Evolutionary conservation across 2,797 vertebrate genomes (phyloP).

Genomic region (Myripristis murdjan): DNA sequence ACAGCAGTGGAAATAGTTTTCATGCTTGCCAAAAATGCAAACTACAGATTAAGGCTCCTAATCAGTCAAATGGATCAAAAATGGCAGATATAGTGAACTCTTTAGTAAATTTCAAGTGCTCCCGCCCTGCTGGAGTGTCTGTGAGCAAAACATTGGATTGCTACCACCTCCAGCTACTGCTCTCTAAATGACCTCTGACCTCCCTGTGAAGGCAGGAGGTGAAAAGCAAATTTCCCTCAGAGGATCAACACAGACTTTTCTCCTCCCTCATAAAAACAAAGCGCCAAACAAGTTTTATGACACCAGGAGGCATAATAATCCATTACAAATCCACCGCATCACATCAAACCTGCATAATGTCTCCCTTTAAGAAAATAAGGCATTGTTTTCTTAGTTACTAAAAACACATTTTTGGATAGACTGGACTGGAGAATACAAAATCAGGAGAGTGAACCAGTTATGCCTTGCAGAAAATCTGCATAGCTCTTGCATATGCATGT

Average conservation of each 20-base stretch:
- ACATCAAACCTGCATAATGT: conserved; percentile 22
- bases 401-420: conserved; percentile 4
- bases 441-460: conserved; percentile 43
- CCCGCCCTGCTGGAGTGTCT: too few species aligned
- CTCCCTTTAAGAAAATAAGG: conserved; percentile 17
- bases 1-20: too few species aligned
- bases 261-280: too few species aligned
- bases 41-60: too few species aligned
- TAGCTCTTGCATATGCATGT: conserved; percentile 8
- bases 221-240: conserved; percentile 36
- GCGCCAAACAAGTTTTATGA: conserved; percentile 9
- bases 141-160: too few species aligned
- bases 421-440: conserved; percentile 23
- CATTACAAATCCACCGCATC: neutral
- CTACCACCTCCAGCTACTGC: too few species aligned
- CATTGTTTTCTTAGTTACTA: conserved; percentile 20
- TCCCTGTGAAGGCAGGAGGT: conserved; percentile 1
- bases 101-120: too few species aligned
- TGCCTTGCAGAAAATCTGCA: conserved; percentile 36
- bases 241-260: too few species aligned
- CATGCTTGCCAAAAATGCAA: too few species aligned
- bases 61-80: too few species aligned
- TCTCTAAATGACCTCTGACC: conserved; percentile 14
- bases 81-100: too few species aligned
- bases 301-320: conserved; percentile 17